phyloP scores from a whole-genome alignment of 2,797 vertebrate species.

The Gambelia wislizenii region DNA sequence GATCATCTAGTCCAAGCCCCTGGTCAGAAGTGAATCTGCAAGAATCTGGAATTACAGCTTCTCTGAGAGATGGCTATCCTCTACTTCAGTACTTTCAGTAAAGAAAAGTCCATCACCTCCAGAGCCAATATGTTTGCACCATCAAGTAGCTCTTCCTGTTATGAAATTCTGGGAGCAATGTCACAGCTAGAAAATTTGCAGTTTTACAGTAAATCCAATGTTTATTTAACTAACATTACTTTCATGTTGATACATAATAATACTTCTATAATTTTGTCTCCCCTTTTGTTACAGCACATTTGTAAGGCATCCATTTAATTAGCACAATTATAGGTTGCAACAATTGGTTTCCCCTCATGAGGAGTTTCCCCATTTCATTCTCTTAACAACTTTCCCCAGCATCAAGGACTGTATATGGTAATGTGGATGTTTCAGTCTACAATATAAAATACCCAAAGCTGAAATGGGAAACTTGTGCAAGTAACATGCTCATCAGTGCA shows the following conservation, averaged over 20 bases:
- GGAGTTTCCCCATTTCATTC: slow-evolving; percentile 4
- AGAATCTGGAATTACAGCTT: neutral
- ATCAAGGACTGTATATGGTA: slow-evolving; percentile 32
- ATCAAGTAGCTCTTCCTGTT: neutral
- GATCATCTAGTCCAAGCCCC: neutral
- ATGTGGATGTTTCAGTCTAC: neutral
- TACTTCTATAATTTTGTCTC: slow-evolving; percentile 29
- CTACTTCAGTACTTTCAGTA: neutral
- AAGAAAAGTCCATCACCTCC: neutral
- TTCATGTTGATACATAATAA: slow-evolving; percentile 13
- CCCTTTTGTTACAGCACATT: slow-evolving; percentile 30
- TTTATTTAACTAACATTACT: slow-evolving; percentile 30
- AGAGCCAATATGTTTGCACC: neutral
- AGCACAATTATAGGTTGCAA: neutral
- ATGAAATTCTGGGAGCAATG: no score
- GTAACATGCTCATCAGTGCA: slow-evolving; percentile 13
- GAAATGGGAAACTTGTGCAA: slow-evolving; percentile 14
- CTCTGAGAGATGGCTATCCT: neutral
- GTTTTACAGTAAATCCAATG: neutral
- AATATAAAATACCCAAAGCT: neutral
- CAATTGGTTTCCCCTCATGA: slow-evolving; percentile 40
- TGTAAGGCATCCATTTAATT: slow-evolving; percentile 43
- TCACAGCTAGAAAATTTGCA: neutral
- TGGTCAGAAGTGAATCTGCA: neutral
- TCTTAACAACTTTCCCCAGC: neutral